A percentile compares a stretch with the other conserved stretches of the same genome.
These are phyloP conservation scores for Azemiops feae DNA, from an alignment of 2,113 vertebrate species.

Conservation along the genomic window DNA sequence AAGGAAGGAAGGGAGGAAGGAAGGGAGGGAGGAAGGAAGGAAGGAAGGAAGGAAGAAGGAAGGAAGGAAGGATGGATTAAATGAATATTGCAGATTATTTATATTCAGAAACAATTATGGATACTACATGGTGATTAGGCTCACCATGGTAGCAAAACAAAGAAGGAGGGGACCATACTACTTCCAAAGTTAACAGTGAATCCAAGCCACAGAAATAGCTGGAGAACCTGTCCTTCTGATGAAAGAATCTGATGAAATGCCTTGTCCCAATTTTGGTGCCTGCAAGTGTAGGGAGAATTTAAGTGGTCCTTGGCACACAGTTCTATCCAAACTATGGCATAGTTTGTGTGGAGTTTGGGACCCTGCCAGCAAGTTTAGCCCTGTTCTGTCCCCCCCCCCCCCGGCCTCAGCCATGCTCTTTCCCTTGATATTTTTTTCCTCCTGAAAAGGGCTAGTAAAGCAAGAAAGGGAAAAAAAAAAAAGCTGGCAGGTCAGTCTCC, in stretches of 20 bases:
- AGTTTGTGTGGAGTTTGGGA: neutral
- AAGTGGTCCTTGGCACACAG: neutral
- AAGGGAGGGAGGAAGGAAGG: conserved; percentile 18
- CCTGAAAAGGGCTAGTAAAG: neutral
- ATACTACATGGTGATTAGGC: neutral
- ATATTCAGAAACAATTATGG: neutral
- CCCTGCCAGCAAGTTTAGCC: neutral
- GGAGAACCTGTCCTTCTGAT: neutral
- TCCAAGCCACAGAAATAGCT: neutral
- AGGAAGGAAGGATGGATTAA: neutral
- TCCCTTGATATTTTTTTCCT: neutral
- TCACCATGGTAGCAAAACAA: neutral
- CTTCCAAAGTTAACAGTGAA: neutral
- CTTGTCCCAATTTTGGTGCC: neutral
- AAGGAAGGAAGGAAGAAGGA: neutral
- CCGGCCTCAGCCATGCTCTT: neutral
- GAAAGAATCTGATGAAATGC: neutral
- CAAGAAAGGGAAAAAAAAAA: neutral
- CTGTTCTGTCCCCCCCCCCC: neutral
- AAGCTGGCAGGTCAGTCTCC: neutral
- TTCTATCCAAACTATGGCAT: neutral
- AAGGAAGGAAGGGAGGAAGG: neutral
- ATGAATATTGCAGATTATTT: neutral
- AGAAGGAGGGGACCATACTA: neutral
- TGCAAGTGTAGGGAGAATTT: neutral